These are phyloP conservation scores for Promerops cafer DNA, from an alignment of 2,113 vertebrate species.

Conservation along the genomic window DNA sequence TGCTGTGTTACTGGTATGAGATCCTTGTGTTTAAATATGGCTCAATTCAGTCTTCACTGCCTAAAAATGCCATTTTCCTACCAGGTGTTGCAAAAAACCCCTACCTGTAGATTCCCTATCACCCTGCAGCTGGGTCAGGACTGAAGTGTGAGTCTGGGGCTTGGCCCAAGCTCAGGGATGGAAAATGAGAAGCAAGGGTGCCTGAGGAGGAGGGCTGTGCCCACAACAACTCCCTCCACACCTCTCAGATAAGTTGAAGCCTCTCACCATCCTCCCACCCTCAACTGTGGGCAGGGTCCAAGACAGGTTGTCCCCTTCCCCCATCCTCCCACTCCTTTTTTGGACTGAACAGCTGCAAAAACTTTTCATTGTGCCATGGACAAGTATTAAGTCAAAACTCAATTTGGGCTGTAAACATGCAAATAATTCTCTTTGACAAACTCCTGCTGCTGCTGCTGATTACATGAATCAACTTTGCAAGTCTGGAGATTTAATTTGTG, in stretches of 20 bases:
- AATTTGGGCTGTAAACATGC: neutral
- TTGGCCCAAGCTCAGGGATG: neutral
- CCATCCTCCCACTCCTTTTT: neutral
- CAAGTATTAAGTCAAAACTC: neutral
- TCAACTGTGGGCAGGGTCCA: neutral
- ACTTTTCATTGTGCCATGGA: neutral
- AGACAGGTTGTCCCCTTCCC: neutral
- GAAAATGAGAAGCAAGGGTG: neutral
- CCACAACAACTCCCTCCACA: accelerated
- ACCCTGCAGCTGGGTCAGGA: neutral
- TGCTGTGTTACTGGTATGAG: neutral
- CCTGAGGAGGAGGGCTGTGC: neutral
- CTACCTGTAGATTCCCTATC: neutral
- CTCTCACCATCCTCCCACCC: neutral
- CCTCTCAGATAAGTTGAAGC: accelerated
- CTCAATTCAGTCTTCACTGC: neutral
- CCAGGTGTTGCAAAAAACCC: neutral
- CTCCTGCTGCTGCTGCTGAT: neutral
- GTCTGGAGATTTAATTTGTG: neutral
- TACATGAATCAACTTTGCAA: neutral
- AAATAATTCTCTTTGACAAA: neutral
- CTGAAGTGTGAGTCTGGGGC: neutral
- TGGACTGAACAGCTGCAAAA: neutral
- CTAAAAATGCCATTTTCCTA: neutral
- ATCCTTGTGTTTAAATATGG: neutral